phyloP scores from a whole-genome alignment of 2,797 vertebrate genomes.

The Sphenodon punctatus region DNA sequence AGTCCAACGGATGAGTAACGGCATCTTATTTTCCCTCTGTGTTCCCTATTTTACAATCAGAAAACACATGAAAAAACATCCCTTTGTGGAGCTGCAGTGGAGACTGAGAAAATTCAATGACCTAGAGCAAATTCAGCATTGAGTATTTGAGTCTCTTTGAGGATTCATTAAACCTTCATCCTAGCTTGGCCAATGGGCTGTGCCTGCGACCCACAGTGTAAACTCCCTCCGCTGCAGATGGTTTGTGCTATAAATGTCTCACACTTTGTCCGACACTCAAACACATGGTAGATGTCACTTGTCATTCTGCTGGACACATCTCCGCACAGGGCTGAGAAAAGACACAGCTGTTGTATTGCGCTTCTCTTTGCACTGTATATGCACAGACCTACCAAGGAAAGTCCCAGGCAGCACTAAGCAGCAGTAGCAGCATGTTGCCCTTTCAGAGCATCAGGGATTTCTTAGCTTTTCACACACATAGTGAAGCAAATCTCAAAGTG shows the following conservation, averaged over 20 bases:
- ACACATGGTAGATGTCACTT: conserved; percentile 10
- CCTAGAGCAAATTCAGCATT: neutral
- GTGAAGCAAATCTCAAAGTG: too few species aligned
- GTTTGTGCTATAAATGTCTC: neutral
- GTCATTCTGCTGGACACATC: neutral
- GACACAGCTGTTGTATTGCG: neutral
- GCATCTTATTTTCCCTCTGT: neutral
- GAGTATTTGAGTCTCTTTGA: too few species aligned
- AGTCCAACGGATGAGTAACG: neutral
- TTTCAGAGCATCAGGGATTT: neutral
- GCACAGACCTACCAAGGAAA: too few species aligned
- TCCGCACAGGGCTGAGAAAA: neutral
- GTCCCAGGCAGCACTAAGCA: neutral
- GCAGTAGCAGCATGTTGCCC: neutral
- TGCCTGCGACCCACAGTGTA: neutral
- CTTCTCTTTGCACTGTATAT: neutral
- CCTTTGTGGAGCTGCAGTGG: neutral
- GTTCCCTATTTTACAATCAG: neutral
- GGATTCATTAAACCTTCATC: neutral
- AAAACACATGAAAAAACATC: neutral
- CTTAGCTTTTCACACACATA: too few species aligned
- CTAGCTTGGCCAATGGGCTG: neutral
- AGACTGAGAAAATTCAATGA: neutral
- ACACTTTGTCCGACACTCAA: neutral
- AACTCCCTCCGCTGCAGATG: neutral